Percentiles rank a stretch among this genome's conserved stretches.
These are phyloP conservation scores for Acleris holmiana DNA, from an alignment of 2,888 invertebrate species.

Conservation along the genomic window DNA sequence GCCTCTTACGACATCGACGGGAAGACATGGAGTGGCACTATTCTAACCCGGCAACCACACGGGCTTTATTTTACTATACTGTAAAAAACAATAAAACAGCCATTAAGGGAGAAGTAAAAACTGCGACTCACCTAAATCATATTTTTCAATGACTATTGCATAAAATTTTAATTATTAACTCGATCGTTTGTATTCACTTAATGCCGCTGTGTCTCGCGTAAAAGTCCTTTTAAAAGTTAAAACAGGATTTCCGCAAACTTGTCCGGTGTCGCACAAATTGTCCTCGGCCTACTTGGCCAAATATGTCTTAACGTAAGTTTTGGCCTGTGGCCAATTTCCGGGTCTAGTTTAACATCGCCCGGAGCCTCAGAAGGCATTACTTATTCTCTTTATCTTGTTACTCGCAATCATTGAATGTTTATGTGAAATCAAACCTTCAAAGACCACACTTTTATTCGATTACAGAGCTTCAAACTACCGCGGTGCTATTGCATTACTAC, in stretches of 20 bases:
- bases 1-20: no score
- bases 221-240: background rate
- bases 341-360: constrained; percentile 47
- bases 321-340: constrained; percentile 56
- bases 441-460: constrained; percentile 30
- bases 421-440: constrained; percentile 44
- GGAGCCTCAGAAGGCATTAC: constrained; percentile 18
- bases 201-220: background rate
- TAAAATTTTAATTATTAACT: no score
- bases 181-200: background rate
- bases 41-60: no score
- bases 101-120: no score
- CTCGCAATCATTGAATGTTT: constrained; percentile 44
- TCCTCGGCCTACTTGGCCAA: constrained; percentile 44
- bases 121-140: no score
- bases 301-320: constrained; percentile 53
- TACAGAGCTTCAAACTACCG: constrained; percentile 10
- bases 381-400: constrained; percentile 40
- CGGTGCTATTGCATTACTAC: constrained; percentile 19
- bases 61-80: no score
- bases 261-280: constrained; percentile 15
- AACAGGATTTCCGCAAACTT: background rate
- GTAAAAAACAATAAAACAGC: no score
- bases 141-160: no score
- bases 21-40: no score